phyloP scores from a whole-genome alignment of 2,113 vertebrate species.

The Amia ocellicauda region DNA sequence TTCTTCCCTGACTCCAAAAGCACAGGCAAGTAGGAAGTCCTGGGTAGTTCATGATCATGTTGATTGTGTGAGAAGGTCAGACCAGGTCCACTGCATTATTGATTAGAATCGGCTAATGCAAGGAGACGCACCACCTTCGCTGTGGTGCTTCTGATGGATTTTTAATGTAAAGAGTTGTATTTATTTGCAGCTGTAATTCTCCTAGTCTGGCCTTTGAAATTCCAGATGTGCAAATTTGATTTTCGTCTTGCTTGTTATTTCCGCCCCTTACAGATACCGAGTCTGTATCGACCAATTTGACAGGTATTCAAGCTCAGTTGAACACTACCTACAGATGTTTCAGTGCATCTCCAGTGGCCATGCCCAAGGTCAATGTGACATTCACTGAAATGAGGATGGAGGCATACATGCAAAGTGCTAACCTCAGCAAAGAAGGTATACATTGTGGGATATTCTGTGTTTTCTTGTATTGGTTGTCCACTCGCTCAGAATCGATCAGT shows the following conservation, averaged over 20 bases:
- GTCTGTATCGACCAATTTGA: slow-evolving; percentile 34
- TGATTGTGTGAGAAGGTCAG: no score
- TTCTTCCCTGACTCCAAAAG: slow-evolving; percentile 68
- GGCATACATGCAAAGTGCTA: slow-evolving; percentile 72
- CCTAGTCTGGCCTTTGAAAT: no score
- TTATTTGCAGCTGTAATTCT: not conserved
- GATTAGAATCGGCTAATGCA: not conserved
- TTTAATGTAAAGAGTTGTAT: not conserved
- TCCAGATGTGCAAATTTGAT: no score
- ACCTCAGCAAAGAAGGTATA: slow-evolving; percentile 72
- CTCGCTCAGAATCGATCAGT: not conserved
- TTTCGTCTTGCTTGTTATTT: no score
- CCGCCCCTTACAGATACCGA: slow-evolving; percentile 41
- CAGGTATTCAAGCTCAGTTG: slow-evolving; percentile 63
- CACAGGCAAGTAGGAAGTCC: slow-evolving; percentile 57
- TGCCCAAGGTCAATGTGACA: slow-evolving; percentile 50
- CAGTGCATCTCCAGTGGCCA: slow-evolving; percentile 43
- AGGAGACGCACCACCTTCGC: not conserved
- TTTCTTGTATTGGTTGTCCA: not conserved
- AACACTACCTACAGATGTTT: slow-evolving; percentile 78
- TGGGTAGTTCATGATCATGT: no score
- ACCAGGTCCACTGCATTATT: not conserved
- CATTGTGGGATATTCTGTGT: not conserved
- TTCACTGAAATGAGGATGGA: slow-evolving; percentile 72
- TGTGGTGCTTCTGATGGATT: not conserved